Evolutionary conservation across 2,888 invertebrate genomes (phyloP).

Genomic region (Acholoe squamosa): DNA sequence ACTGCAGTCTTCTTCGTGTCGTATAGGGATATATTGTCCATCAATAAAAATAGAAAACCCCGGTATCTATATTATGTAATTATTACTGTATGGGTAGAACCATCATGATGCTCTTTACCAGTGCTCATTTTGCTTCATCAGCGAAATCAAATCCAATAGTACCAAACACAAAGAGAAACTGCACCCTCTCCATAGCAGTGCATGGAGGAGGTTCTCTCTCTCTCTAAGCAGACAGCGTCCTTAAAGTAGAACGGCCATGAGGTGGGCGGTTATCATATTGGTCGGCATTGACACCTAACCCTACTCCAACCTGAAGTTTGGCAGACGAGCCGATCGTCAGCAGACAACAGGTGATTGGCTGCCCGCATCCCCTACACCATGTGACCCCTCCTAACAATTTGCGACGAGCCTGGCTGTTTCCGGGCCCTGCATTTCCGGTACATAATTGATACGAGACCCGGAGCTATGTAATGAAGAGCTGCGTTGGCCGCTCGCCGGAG

Average conservation of each 20-base stretch:
- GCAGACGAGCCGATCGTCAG: neutral
- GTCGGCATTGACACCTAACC: slow-evolving; percentile 28
- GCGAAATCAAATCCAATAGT: too few relatives aligned
- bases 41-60: too few relatives aligned
- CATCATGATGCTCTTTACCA: neutral
- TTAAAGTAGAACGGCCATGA: too few relatives aligned
- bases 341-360: neutral
- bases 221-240: neutral
- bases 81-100: too few relatives aligned
- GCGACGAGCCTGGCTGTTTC: neutral
- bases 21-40: neutral
- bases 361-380: neutral
- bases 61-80: too few relatives aligned
- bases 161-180: too few relatives aligned
- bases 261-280: neutral
- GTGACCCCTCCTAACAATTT: slow-evolving; percentile 13
- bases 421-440: neutral
- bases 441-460: slow-evolving; percentile 36
- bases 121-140: neutral
- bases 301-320: neutral
- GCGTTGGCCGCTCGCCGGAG: neutral
- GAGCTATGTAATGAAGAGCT: slow-evolving; percentile 45
- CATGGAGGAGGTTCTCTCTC: too few relatives aligned
- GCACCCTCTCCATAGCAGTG: too few relatives aligned
- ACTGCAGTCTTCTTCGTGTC: neutral